These are phyloP conservation scores for Aricia artaxerxes DNA, from an alignment of 2,888 invertebrate species.

Conservation along the genomic window DNA sequence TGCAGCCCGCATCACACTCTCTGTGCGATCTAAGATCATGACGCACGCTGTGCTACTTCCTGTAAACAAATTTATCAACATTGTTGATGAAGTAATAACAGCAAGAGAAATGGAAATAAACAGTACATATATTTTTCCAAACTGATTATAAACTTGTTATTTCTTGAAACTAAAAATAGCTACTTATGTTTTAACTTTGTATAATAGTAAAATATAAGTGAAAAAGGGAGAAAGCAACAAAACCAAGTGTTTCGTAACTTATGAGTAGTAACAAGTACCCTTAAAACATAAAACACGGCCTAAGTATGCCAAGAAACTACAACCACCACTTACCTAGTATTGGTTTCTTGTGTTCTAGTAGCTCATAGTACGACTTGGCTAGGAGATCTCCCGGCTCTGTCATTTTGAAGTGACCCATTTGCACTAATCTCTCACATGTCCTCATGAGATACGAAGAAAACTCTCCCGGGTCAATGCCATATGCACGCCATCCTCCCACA, in stretches of 20 bases:
- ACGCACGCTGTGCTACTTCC: slow-evolving; percentile 99
- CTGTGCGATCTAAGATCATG: slow-evolving; percentile 94
- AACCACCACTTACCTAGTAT: slow-evolving; percentile 85
- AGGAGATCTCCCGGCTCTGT: slow-evolving; percentile 93
- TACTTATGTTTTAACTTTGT: too few relatives aligned
- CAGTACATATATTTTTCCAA: neutral
- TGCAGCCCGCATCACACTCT: slow-evolving; percentile 94
- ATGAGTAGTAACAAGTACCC: neutral
- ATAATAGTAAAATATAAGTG: too few relatives aligned
- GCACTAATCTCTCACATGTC: slow-evolving; percentile 95
- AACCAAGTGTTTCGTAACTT: too few relatives aligned
- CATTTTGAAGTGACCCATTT: slow-evolving; percentile 92
- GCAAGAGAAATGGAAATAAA: neutral
- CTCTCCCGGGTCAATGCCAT: slow-evolving; percentile 98
- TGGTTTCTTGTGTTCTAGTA: slow-evolving; percentile 94
- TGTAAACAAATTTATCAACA: slow-evolving; percentile 54
- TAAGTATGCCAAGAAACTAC: neutral
- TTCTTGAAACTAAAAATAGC: too few relatives aligned
- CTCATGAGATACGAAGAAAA: slow-evolving; percentile 97
- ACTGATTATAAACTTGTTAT: neutral
- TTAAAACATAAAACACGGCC: neutral
- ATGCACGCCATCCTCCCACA: slow-evolving; percentile 98
- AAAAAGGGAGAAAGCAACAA: too few relatives aligned
- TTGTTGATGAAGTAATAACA: neutral
- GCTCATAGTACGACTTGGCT: slow-evolving; percentile 94